Evolutionary conservation across 2,113 vertebrate genomes (phyloP).

Genomic region (Cynopterus brachyotis): DNA sequence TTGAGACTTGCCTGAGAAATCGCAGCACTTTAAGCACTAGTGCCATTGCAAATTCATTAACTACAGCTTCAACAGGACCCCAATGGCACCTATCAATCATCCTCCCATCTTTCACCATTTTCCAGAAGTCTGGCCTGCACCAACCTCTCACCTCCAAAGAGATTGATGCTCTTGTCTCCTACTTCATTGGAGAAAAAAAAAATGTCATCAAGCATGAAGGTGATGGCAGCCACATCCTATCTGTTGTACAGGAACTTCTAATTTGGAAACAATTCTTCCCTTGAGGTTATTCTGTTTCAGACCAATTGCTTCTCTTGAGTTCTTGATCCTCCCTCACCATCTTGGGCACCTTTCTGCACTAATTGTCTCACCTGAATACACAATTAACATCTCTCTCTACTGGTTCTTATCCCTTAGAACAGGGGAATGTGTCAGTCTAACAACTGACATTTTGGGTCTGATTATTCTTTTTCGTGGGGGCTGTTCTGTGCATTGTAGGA

Average conservation of each 20-base stretch:
- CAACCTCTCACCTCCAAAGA: slow-evolving; percentile 23
- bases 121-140: not conserved
- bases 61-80: not conserved
- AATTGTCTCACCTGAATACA: too few relatives aligned
- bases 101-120: not conserved
- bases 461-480: not conserved
- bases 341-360: not conserved
- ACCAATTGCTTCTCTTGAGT: not conserved
- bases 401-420: not conserved
- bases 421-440: too few relatives aligned
- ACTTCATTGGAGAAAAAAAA: slow-evolving; percentile 30
- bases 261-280: not conserved
- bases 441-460: not conserved
- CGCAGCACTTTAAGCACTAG: not conserved
- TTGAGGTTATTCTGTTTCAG: not conserved
- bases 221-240: not conserved
- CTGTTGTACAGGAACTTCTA: not conserved
- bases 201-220: not conserved
- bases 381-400: not conserved
- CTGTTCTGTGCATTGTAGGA: not conserved
- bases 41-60: not conserved
- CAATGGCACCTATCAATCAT: not conserved
- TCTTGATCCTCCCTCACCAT: not conserved
- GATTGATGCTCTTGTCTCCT: not conserved
- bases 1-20: not conserved